These are phyloP conservation scores for Rhinopomastus cyanomelas DNA, from an alignment of 2,113 vertebrate species.

Conservation along the genomic window DNA sequence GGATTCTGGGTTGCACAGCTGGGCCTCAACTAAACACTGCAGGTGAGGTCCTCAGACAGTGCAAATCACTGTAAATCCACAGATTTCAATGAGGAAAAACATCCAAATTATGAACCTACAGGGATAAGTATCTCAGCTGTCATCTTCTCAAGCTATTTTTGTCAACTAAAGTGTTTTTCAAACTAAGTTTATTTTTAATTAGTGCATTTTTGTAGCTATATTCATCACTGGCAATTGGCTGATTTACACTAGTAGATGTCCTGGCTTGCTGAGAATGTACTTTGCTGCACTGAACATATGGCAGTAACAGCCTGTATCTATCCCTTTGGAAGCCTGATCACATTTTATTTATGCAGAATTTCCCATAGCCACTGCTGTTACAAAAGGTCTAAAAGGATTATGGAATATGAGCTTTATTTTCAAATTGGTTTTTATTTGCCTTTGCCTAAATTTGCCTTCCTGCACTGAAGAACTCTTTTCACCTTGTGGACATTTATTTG, in stretches of 20 bases:
- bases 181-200: slow-evolving; percentile 18
- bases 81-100: background rate
- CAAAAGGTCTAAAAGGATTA: background rate
- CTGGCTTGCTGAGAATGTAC: background rate
- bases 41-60: background rate
- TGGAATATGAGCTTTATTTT: background rate
- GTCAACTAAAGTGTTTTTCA: background rate
- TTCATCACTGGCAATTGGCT: background rate
- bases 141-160: slow-evolving; percentile 1
- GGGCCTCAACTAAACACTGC: background rate
- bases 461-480: background rate
- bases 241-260: background rate
- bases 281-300: background rate
- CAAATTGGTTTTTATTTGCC: background rate
- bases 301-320: background rate
- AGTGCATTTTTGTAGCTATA: background rate
- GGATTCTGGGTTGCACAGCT: background rate
- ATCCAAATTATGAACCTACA: background rate
- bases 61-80: background rate
- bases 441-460: background rate
- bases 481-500: background rate
- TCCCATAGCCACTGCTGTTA: background rate
- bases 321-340: background rate
- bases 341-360: background rate
- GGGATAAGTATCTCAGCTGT: background rate